Base-by-base conservation (phyloP, 2,888 invertebrate genomes). In the Invenusta paracnida region DNA sequence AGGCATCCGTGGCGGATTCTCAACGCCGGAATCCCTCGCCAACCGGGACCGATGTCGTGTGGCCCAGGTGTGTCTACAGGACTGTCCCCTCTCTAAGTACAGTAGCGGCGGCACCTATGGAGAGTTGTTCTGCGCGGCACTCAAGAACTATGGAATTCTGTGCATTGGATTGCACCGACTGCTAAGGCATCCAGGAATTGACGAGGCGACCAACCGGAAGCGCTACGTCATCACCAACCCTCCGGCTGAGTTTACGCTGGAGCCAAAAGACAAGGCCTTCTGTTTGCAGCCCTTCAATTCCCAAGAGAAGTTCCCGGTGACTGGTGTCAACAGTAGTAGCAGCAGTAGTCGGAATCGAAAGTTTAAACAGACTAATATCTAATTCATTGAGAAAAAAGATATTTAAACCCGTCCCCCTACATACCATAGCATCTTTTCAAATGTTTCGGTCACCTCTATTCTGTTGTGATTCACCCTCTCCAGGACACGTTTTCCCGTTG, bases 141-240 rank as follows among this genome's bases (percentile, higher is more conserved):
- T 99, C 88, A 95, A 96, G 91, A 95, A 96, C 89, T 97, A 97
- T 92, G 98, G 98, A 90, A 98, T 99, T 95, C 94, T 99, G 90
- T 99, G 98, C 93, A 98, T 99, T 92, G 99, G 99, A 90, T 94
- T 99, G 89, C 99, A 99, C 93, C 94, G 98, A 92, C 93, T 93
- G 91, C 30, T 87, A 73, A 25, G 28, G 29, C 31, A 17, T 67
- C 28, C 17, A 1, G n/a, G n/a, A n/a, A 11, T 30, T 29, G 30
- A 67, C 25, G 66, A 73, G 17, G 23, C 23, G 11, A 66, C n/a
- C 30, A 23, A 95, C 91, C 96, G 96, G 92, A 99, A 99, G 93
- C 94, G 99, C 92, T 99, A 98, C 93, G 99, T 99, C 92, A 98
- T 99, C 92, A 99, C 99, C 86, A 99, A 99, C 94, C 99, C 99